Evolutionary conservation across 2,113 vertebrate species (phyloP), one percentile per base, ranked within the genome.

Genomic region (Anseranas semipalmata): DNA sequence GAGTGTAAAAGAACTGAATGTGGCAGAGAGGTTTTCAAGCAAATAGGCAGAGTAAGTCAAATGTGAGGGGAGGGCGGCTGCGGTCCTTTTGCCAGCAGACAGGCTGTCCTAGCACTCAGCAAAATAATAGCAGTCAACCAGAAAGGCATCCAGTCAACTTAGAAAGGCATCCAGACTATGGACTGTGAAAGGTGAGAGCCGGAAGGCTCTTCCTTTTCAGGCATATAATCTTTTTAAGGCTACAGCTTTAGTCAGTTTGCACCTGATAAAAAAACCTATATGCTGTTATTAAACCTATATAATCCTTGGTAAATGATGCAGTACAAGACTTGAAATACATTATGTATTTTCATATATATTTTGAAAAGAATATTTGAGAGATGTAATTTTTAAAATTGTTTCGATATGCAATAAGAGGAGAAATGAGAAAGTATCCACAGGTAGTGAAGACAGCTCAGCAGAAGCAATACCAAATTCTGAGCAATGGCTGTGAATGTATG

Each of bases 71-170:
- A 93, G 86, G 17, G 77, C 72, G 68, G 71, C 86, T 45, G 58
- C 50, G 70, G 53, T n/a, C 74, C 74, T 43, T 55, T 50, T 72
- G 91, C 86, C 62, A 92, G 92, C 96, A 96, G 94, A 92, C 96
- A 91, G 94, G 77, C 77, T 89, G 89, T 95, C 89, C 95, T 86
- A 85, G 81, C 25, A 16, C 74, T 95, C 91, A 96, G 94, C 95
- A 95, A 83, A 97, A 95, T 90, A 92, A 66, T 27, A 87, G 77
- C 96, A 94, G 77, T 96, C 94, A 96, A 95, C 86, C 95, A 97
- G 96, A 96, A 96, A 96, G 96, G 95, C 94, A 96, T 96, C 88
- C 94, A 75, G 81, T 82, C 81, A 89, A 90, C 87, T 81, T 78
- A 79, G 87, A 87, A 87, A 91, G 90, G 93, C 95, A 93, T 95